phyloP scores from a whole-genome alignment of 2,113 vertebrate genomes.

The Silurus meridionalis region DNA sequence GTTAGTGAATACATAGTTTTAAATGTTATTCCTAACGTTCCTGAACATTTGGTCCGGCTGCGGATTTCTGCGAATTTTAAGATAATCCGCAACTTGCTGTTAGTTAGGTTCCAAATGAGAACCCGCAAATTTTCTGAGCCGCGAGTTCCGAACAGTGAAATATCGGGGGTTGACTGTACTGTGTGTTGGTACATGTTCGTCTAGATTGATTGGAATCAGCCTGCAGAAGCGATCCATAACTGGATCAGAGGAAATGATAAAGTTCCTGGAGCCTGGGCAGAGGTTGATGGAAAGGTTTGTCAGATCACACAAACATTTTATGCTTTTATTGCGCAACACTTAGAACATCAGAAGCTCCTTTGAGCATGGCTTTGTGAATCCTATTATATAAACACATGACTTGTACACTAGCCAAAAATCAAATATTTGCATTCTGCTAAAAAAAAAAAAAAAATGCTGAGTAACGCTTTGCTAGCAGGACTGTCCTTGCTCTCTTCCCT shows the following conservation, averaged over 20 bases:
- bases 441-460: neutral
- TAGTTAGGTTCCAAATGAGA: no score
- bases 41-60: no score
- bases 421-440: neutral
- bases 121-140: no score
- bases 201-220: slow-evolving; percentile 85
- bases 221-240: slow-evolving; percentile 82
- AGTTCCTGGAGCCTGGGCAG: slow-evolving; percentile 84
- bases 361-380: neutral
- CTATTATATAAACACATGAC: neutral
- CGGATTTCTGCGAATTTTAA: no score
- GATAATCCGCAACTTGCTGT: no score
- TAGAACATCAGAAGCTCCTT: neutral
- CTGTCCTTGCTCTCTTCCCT: slow-evolving; percentile 27
- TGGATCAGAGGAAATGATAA: slow-evolving; percentile 89
- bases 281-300: slow-evolving; percentile 79
- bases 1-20: no score
- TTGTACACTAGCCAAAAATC: neutral
- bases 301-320: neutral
- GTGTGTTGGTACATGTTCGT: slow-evolving; percentile 3
- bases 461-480: neutral
- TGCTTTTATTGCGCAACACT: neutral
- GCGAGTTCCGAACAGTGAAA: no score
- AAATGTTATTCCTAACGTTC: no score
- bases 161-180: no score